Percentiles rank a stretch among this genome's conserved stretches.
These are phyloP conservation scores for Chironomus tepperi DNA, from an alignment of 1,140 invertebrate genomes.

Conservation along the genomic window DNA sequence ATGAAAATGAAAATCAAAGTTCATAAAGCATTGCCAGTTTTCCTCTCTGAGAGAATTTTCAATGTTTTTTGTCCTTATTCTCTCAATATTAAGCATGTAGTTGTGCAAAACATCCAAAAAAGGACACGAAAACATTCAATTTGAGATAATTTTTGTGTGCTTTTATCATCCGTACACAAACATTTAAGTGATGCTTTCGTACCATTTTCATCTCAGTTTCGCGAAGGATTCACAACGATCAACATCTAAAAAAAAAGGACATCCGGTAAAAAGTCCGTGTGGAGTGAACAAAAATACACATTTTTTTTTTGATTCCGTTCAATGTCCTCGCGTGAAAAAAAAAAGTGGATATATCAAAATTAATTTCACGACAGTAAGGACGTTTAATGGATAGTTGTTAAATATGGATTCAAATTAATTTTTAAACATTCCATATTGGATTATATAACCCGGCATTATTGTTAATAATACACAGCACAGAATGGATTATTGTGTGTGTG, in stretches of 20 bases:
- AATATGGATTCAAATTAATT: background rate
- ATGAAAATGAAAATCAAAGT: slow-evolving; percentile 9
- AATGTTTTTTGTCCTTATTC: background rate
- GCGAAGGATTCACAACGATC: background rate
- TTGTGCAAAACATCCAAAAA: background rate
- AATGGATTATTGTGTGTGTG: slow-evolving; percentile 21
- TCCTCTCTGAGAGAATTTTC: background rate
- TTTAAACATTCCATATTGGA: background rate
- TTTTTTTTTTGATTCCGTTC: background rate
- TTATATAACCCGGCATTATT: background rate
- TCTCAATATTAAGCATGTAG: background rate
- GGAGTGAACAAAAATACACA: background rate
- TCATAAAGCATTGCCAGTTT: background rate
- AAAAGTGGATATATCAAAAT: background rate
- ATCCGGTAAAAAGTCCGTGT: background rate
- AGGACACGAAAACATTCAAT: background rate
- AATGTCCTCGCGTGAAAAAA: background rate
- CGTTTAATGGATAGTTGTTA: background rate
- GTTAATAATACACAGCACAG: background rate
- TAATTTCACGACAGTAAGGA: background rate
- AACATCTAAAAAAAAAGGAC: background rate
- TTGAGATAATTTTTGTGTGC: background rate
- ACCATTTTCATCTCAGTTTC: slow-evolving; percentile 16
- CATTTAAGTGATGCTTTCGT: background rate
- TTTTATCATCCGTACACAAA: background rate